Evolutionary conservation across 2,797 vertebrate genomes (phyloP).

Genomic region (Rhinichthys osculus): DNA sequence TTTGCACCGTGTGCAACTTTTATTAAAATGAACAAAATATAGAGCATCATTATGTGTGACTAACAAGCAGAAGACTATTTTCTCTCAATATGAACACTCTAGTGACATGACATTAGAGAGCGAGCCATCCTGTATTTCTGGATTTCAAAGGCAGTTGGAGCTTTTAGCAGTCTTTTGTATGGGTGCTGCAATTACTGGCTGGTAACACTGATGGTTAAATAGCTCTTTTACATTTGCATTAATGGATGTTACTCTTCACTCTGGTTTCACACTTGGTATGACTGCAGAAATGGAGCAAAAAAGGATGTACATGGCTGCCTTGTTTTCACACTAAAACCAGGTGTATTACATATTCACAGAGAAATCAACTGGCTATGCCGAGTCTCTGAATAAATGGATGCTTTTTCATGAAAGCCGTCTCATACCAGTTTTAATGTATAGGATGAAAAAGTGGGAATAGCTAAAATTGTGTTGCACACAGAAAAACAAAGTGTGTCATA

Average conservation of each 20-base stretch:
- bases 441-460: neutral
- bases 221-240: slow-evolving; percentile 49
- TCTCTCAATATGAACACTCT: slow-evolving; percentile 6
- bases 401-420: neutral
- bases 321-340: slow-evolving; percentile 1
- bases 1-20: slow-evolving; percentile 17
- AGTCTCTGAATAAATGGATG: neutral
- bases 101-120: slow-evolving; percentile 38
- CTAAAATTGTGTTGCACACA: neutral
- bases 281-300: slow-evolving; percentile 24
- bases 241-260: slow-evolving; percentile 40
- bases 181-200: slow-evolving; percentile 36
- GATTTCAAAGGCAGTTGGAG: slow-evolving; percentile 40
- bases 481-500: too few relatives aligned
- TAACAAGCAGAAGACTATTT: slow-evolving; percentile 16
- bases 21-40: neutral
- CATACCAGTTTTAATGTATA: neutral
- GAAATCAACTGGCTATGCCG: neutral
- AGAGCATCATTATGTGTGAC: neutral
- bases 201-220: slow-evolving; percentile 42
- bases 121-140: slow-evolving; percentile 9
- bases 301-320: neutral
- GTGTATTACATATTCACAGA: neutral
- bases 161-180: slow-evolving; percentile 50
- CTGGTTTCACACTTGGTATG: slow-evolving; percentile 6